A percentile compares a stretch with the other conserved stretches of the same genome.
phyloP scores from a whole-genome alignment of 2,113 vertebrate species.

The Dicaeum eximium region DNA sequence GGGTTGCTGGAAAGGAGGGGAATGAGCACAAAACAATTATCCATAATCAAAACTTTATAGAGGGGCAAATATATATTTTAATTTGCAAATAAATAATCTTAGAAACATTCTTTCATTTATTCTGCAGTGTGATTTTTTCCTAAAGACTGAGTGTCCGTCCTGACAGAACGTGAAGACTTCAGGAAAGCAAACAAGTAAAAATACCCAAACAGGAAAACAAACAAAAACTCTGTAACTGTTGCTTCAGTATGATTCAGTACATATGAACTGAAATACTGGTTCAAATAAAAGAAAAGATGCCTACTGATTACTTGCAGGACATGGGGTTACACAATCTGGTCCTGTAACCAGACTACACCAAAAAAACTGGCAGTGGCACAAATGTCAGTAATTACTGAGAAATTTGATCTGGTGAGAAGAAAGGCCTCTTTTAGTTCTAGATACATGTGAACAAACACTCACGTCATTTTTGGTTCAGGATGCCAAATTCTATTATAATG shows the following conservation, averaged over 20 bases:
- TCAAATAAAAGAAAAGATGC: background rate
- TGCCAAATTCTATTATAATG: background rate
- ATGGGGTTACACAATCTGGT: background rate
- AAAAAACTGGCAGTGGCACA: background rate
- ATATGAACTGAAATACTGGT: background rate
- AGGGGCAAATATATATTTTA: background rate
- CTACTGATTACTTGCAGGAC: background rate
- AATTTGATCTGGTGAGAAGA: background rate
- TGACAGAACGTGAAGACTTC: background rate
- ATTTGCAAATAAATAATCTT: background rate
- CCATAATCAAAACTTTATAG: background rate
- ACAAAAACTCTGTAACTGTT: background rate
- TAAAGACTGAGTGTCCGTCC: background rate
- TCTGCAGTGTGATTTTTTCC: background rate
- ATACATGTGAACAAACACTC: background rate
- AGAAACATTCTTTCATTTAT: background rate
- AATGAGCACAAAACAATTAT: background rate
- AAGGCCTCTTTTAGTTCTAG: background rate
- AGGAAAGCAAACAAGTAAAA: background rate
- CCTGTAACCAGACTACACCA: background rate
- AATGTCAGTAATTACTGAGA: background rate
- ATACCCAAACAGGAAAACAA: too few relatives aligned
- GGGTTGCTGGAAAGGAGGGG: background rate
- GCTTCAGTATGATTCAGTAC: background rate
- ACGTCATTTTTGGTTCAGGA: background rate